Conservation (phyloP, 2,113 vertebrate genomes). For the cattle (Bos taurus) region DNA sequence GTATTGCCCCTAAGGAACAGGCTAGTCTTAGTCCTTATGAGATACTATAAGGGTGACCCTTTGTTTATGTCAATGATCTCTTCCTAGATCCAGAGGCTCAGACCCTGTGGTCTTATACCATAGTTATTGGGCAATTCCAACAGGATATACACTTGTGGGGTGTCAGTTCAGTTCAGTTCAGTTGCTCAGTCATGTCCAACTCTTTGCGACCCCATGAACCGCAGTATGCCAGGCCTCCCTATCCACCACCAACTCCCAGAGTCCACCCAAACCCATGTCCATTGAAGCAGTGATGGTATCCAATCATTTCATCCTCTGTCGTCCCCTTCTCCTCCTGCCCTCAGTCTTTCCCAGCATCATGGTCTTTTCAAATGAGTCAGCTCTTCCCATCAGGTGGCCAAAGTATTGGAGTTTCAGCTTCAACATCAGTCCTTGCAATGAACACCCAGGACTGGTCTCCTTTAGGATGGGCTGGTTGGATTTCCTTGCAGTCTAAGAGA, state of each 20-base stretch:
- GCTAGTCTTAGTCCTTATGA: neutral
- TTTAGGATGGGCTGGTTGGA: too few relatives aligned
- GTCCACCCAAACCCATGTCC: neutral
- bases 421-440: neutral
- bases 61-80: neutral
- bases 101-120: neutral
- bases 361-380: neutral
- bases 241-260: accelerated
- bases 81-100: neutral
- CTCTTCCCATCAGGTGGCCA: neutral
- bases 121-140: neutral
- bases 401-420: neutral
- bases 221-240: neutral
- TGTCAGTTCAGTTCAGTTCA: neutral
- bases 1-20: neutral
- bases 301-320: neutral
- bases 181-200: accelerated
- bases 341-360: neutral
- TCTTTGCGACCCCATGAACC: neutral
- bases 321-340: neutral
- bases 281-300: neutral
- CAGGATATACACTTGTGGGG: neutral
- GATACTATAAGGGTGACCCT: neutral
- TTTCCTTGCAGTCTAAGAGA: neutral
- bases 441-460: neutral